phyloP scores from a whole-genome alignment of 2,113 vertebrate species.

The Amphiprion percula region DNA sequence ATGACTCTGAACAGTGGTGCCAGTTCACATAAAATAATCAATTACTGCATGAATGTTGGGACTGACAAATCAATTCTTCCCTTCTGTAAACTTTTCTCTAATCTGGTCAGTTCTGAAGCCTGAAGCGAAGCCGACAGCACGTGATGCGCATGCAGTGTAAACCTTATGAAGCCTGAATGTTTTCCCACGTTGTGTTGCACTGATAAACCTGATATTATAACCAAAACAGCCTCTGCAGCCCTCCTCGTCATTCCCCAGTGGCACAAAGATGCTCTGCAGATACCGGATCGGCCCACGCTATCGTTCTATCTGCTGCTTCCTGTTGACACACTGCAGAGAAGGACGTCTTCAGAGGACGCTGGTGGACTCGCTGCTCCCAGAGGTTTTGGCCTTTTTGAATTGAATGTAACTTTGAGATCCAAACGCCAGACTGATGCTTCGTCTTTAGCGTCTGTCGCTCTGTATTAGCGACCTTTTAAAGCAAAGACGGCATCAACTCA shows the following conservation, averaged over 20 bases:
- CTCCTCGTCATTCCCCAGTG: not conserved
- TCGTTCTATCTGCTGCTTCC: slow-evolving; percentile 64
- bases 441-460: slow-evolving; percentile 61
- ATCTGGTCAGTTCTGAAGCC: not conserved
- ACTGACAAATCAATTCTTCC: slow-evolving; percentile 22
- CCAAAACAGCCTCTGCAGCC: not conserved
- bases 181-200: slow-evolving; percentile 17
- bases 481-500: not conserved
- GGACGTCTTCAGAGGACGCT: slow-evolving; percentile 26
- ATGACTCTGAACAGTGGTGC: not conserved
- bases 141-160: not conserved
- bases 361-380: slow-evolving; percentile 14
- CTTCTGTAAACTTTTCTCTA: slow-evolving; percentile 13
- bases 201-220: slow-evolving; percentile 22
- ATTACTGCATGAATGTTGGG: slow-evolving; percentile 4
- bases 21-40: slow-evolving; percentile 28
- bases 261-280: slow-evolving; percentile 48
- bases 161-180: not conserved
- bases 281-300: slow-evolving; percentile 28
- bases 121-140: not conserved
- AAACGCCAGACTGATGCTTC: slow-evolving; percentile 17
- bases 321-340: slow-evolving; percentile 38
- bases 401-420: slow-evolving; percentile 12
- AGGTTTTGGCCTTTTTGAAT: not conserved
- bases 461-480: slow-evolving; percentile 34